Percentiles rank a stretch among this genome's conserved stretches.
These are phyloP conservation scores for Actinernus sp. DNA, from an alignment of 92 coral and sea anemone species.

Conservation along the genomic window DNA sequence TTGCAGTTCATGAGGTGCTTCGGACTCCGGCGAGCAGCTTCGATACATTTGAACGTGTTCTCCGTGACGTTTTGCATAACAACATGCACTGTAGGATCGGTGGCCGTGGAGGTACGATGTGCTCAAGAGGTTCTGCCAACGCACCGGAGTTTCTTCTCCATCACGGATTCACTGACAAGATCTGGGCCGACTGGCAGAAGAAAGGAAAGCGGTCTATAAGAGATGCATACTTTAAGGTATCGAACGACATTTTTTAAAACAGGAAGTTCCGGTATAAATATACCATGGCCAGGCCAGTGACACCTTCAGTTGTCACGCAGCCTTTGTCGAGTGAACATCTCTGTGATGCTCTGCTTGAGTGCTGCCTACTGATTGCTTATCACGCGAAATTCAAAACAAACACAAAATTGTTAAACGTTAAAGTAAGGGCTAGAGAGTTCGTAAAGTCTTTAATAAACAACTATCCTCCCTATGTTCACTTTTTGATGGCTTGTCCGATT, in stretches of 20 bases:
- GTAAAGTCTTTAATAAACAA: no score
- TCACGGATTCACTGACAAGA: constrained; percentile 82
- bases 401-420: no score
- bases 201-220: constrained; percentile 55
- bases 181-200: constrained; percentile 93
- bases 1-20: constrained; percentile 78
- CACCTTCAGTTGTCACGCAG: no score
- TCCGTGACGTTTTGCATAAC: constrained; percentile 77
- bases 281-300: no score
- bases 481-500: no score
- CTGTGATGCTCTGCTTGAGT: no score
- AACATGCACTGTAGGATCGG: constrained; percentile 94
- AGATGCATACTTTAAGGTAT: constrained; percentile 48
- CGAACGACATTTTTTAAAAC: constrained; percentile 1
- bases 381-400: no score
- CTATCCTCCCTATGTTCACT: no score
- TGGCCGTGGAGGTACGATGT: constrained; percentile 84
- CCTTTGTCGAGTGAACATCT: no score
- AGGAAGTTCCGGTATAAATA: no score
- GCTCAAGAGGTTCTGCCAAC: constrained; percentile 70
- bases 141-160: constrained; percentile 90
- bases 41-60: constrained; percentile 61
- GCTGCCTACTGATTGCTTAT: no score
- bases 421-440: no score
- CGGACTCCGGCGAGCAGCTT: constrained; percentile 54